Conservation (phyloP, 1,140 invertebrate genomes). For the Neocloeon triangulifer region DNA sequence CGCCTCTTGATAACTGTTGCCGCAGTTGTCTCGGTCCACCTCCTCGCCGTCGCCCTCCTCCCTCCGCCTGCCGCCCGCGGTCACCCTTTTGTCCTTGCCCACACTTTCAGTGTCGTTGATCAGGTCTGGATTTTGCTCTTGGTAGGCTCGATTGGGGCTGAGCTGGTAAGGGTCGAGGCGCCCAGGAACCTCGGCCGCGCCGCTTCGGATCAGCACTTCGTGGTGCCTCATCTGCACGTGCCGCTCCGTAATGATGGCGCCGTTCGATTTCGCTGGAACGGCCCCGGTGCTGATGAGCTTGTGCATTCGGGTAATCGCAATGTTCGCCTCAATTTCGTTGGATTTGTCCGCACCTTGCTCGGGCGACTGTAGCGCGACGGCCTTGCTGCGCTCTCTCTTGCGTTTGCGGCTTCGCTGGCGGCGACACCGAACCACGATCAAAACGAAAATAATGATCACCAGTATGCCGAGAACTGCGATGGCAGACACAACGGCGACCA, state of each 20-base stretch:
- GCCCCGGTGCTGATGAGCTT: constrained; percentile 1
- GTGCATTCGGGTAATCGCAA: too few relatives aligned
- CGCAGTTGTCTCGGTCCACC: neutral
- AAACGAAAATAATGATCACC: constrained; percentile 30
- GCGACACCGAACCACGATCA: constrained; percentile 31
- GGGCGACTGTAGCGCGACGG: constrained; percentile 14
- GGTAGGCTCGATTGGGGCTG: neutral
- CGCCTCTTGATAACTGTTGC: constrained; percentile 10
- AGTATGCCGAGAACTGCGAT: constrained; percentile 26
- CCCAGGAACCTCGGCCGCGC: constrained; percentile 10
- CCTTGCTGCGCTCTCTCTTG: constrained; percentile 16
- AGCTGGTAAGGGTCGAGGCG: neutral
- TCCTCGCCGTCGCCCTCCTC: constrained; percentile 7
- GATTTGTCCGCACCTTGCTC: constrained; percentile 11
- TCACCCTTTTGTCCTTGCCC: constrained; percentile 22
- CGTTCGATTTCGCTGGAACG: constrained; percentile 12
- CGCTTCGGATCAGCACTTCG: too few relatives aligned
- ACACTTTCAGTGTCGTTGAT: constrained; percentile 48
- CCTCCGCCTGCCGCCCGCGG: neutral
- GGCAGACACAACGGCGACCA: constrained; percentile 32
- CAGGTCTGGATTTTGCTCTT: constrained; percentile 47
- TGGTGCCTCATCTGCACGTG: constrained; percentile 17
- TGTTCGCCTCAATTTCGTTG: too few relatives aligned
- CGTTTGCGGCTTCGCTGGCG: constrained; percentile 8
- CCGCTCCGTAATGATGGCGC: constrained; percentile 11